Base-by-base conservation (phyloP, 2,888 invertebrate genomes). In the Dinocampus coccinellae region DNA sequence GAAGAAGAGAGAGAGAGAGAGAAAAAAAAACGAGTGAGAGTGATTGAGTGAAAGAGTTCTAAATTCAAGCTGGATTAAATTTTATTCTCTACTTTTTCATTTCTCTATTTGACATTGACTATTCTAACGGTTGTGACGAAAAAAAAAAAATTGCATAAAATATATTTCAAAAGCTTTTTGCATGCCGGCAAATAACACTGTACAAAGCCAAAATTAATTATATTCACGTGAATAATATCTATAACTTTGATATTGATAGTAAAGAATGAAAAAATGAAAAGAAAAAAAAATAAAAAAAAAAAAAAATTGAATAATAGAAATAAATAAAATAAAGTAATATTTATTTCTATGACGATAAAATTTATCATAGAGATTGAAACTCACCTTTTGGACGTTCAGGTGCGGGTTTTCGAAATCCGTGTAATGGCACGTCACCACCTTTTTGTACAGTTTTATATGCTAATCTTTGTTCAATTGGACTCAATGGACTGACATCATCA, bases 371-470 rank as follows among this genome's bases (percentile, higher is more conserved):
- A 29, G 9, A 9, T 26, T 52, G 34, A 60, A 65, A 79, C 90
- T 87, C 88, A 94, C 94, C 93, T 91, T 92, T 93, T 24, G 93
- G 93, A 84, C 92, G 92, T 85, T 94, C 93, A 29, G 98, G 98
- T 16, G 95, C 96, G 20, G 93, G 93, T 83, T 97, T 97, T 57
- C 97, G 91, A 84, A 98, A 92, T 53, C 98, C 98, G 83, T 95
- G 92, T 10, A 97, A 90, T 0, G 98, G 98, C 2, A 98, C 96
- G 88, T 98, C 98, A 0, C 97, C 98, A 0, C 98, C 98, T 72
- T 94, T 93, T 85, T 98, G 98, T 70, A 98, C 92, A 76, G 92
- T 93, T 83, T 94, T 93, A 88, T 98, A 98, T 11, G 94, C 94
- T 74, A 93, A 92, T 74, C 93, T 92, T 80, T 96, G 93, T 84